phyloP scores from a whole-genome alignment of 2,888 invertebrate species.

The Epistrophe eligans region DNA sequence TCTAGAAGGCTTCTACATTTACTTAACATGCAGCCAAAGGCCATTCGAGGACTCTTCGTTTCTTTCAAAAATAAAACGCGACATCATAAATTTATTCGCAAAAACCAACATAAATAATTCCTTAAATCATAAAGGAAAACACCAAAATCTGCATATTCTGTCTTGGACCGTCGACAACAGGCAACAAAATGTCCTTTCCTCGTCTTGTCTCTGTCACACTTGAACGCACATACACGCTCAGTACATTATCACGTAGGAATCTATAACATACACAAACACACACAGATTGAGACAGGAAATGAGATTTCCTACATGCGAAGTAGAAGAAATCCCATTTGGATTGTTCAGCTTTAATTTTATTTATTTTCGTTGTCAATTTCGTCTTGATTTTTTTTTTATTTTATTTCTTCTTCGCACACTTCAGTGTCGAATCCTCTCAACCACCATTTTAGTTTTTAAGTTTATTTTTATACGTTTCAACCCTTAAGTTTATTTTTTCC shows the following conservation, averaged over 20 bases:
- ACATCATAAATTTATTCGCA: slow-evolving; percentile 37
- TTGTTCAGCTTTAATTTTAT: slow-evolving; percentile 74
- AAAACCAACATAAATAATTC: slow-evolving; percentile 62
- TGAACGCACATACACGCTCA: slow-evolving; percentile 29
- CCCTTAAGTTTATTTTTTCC: slow-evolving; percentile 20
- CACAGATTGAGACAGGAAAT: slow-evolving; percentile 52
- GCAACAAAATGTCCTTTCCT: slow-evolving; percentile 70
- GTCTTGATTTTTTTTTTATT: slow-evolving; percentile 44
- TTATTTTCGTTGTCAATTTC: slow-evolving; percentile 62
- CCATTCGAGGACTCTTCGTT: slow-evolving; percentile 31
- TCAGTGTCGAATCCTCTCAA: slow-evolving; percentile 43
- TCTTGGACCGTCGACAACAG: slow-evolving; percentile 75
- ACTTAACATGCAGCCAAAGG: slow-evolving; percentile 31
- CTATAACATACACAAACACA: slow-evolving; percentile 18
- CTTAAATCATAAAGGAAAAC: slow-evolving; percentile 41
- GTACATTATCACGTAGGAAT: slow-evolving; percentile 28
- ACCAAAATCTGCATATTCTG: slow-evolving; percentile 61
- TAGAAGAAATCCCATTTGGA: slow-evolving; percentile 52
- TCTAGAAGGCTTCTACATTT: not conserved
- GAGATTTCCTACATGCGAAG: slow-evolving; percentile 61
- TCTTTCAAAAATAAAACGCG: slow-evolving; percentile 42
- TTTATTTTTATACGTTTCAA: slow-evolving; percentile 3
- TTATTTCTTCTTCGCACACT: slow-evolving; percentile 19
- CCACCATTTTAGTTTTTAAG: slow-evolving; percentile 51
- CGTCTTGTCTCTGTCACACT: slow-evolving; percentile 72